Percentiles rank a stretch among this genome's conserved stretches.
These are phyloP conservation scores for Saccopteryx leptura DNA, from an alignment of 2,113 vertebrate species.

Conservation along the genomic window DNA sequence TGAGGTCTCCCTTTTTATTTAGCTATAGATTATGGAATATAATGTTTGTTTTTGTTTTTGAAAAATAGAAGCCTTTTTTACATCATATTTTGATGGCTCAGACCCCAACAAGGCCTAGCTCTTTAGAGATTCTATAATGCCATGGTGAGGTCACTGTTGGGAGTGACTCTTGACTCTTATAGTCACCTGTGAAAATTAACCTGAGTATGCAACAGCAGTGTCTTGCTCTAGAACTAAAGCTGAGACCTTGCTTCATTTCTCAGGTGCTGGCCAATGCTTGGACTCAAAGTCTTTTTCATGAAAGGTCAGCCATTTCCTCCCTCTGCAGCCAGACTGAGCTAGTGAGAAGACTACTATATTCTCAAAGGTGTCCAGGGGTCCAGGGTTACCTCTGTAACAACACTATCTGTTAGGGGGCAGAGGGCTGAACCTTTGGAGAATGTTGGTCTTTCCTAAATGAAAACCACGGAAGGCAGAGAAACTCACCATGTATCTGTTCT, in stretches of 20 bases:
- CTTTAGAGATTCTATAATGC: not conserved
- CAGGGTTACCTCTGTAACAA: not conserved
- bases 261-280: not conserved
- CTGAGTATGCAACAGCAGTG: not conserved
- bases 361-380: not conserved
- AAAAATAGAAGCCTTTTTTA: not conserved
- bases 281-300: not conserved
- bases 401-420: not conserved
- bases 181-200: not conserved
- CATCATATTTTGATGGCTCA: not conserved
- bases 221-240: not conserved
- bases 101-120: not conserved
- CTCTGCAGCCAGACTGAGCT: not conserved
- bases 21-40: not conserved
- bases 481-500: not conserved
- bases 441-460: not conserved
- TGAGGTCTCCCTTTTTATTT: not conserved
- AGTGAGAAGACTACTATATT: not conserved
- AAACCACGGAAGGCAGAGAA: not conserved
- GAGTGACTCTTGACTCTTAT: not conserved
- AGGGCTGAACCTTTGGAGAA: not conserved
- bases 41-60: not conserved
- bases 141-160: not conserved
- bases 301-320: not conserved
- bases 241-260: not conserved